Percentiles rank a stretch among this genome's conserved stretches.
phyloP scores from a whole-genome alignment of 2,113 vertebrate genomes.

The Lathamus discolor region DNA sequence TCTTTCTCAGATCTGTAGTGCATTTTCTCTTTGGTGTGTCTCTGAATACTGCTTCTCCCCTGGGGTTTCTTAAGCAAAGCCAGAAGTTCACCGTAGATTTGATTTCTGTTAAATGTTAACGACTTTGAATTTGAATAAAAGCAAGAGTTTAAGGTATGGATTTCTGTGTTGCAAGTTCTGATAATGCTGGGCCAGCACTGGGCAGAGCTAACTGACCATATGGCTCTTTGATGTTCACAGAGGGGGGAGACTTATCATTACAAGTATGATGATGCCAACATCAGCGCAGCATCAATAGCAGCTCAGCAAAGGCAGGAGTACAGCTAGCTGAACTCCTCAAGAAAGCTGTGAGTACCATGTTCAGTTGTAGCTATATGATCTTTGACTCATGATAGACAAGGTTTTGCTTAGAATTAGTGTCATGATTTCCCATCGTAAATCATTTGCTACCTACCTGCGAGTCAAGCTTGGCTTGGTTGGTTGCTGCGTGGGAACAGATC shows the following conservation, averaged over 20 bases:
- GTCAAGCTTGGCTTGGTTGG: slow-evolving; percentile 11
- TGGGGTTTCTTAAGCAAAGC: not conserved
- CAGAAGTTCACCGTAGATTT: not conserved
- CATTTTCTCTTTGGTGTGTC: not conserved
- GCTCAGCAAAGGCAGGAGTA: not conserved
- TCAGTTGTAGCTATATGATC: not conserved
- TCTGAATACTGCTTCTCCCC: not conserved
- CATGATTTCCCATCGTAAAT: slow-evolving; percentile 1
- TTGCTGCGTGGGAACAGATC: slow-evolving; percentile 29
- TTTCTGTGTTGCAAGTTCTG: not conserved
- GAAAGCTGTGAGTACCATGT: not conserved
- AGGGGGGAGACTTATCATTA: not conserved
- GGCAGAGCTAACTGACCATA: not conserved
- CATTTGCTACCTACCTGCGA: not conserved
- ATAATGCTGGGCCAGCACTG: not conserved
- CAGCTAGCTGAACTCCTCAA: not conserved
- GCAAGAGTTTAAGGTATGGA: not conserved
- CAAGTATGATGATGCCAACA: not conserved
- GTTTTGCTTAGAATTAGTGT: slow-evolving; percentile 15
- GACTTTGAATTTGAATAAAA: not conserved
- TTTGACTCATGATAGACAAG: not conserved
- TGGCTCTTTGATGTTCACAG: not conserved
- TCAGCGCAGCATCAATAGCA: not conserved
- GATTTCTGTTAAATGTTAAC: not conserved
- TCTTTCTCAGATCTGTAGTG: not conserved